These are phyloP conservation scores for Amphipyra berbera DNA, from an alignment of 2,888 invertebrate species.

Conservation along the genomic window DNA sequence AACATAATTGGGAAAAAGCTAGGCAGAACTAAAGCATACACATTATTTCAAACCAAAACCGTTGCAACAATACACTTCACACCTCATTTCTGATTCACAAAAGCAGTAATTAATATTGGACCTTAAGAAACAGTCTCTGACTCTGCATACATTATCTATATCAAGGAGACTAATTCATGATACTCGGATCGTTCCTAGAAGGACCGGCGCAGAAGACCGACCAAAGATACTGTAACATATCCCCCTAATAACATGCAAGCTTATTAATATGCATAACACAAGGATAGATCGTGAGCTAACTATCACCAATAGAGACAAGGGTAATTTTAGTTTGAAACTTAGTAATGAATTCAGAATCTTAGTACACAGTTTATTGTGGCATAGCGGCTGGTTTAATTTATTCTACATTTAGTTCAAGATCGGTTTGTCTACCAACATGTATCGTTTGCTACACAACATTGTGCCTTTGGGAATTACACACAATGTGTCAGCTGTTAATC, in stretches of 20 bases:
- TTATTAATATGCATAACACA: conserved; percentile 86
- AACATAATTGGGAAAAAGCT: too few species aligned
- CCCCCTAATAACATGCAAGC: conserved; percentile 75
- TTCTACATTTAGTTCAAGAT: conserved; percentile 31
- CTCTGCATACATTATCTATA: conserved; percentile 24
- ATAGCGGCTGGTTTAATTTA: conserved; percentile 45
- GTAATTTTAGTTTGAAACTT: conserved; percentile 82
- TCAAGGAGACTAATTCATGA: conserved; percentile 55
- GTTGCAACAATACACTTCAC: conserved; percentile 2
- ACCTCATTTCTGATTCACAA: conserved; percentile 25
- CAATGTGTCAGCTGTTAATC: conserved; percentile 1
- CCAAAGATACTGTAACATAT: conserved; percentile 63
- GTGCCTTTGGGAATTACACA: conserved; percentile 9
- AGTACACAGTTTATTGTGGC: conserved; percentile 76
- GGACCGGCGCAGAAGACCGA: conserved; percentile 40
- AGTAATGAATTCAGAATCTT: conserved; percentile 85
- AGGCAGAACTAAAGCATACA: too few species aligned
- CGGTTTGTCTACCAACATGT: conserved; percentile 10
- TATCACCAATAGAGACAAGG: conserved; percentile 77
- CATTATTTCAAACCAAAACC: neutral
- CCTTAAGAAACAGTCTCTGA: conserved; percentile 11
- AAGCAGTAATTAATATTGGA: conserved; percentile 31
- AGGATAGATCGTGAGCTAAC: conserved; percentile 76
- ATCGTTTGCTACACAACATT: conserved; percentile 6
- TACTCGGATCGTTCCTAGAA: conserved; percentile 63